Conservation (phyloP, 2,797 vertebrate genomes). For the Hippoglossus hippoglossus region DNA sequence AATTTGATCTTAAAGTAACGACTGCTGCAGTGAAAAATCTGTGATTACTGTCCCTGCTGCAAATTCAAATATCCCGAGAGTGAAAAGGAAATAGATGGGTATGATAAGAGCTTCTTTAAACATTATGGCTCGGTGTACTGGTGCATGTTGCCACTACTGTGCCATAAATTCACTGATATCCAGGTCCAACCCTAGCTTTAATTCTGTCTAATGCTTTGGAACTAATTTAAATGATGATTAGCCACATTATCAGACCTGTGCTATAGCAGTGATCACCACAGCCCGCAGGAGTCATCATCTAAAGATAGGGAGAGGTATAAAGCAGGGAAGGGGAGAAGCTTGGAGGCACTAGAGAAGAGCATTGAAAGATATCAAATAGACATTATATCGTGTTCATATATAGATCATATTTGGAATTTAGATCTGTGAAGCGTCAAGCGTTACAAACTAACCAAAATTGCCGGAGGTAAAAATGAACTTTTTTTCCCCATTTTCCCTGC, state of each 20-base stretch:
- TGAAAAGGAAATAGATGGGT: conserved; percentile 29
- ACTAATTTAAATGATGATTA: conserved; percentile 74
- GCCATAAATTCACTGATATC: conserved; percentile 58
- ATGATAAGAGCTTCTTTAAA: conserved; percentile 48
- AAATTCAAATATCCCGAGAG: conserved; percentile 42
- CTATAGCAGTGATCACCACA: conserved; percentile 27
- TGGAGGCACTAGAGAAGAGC: not conserved
- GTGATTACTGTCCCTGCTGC: conserved; percentile 27
- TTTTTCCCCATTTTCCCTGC: conserved; percentile 47
- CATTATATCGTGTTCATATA: too few species aligned
- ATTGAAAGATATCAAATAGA: not conserved
- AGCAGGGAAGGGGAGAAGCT: not conserved
- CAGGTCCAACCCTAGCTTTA: too few species aligned
- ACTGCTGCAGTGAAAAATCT: conserved; percentile 43
- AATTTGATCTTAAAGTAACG: conserved; percentile 34
- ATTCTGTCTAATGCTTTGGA: conserved; percentile 71
- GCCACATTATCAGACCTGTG: conserved; percentile 28
- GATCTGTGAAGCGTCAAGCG: too few species aligned
- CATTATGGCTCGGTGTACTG: conserved; percentile 44
- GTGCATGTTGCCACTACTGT: conserved; percentile 55
- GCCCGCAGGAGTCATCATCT: conserved; percentile 9
- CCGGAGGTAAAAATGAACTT: conserved; percentile 23
- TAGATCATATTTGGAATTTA: too few species aligned
- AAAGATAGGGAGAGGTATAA: conserved; percentile 9
- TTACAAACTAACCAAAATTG: not conserved